phyloP scores from a whole-genome alignment of 2,888 invertebrate genomes.

The Papilio elwesi region DNA sequence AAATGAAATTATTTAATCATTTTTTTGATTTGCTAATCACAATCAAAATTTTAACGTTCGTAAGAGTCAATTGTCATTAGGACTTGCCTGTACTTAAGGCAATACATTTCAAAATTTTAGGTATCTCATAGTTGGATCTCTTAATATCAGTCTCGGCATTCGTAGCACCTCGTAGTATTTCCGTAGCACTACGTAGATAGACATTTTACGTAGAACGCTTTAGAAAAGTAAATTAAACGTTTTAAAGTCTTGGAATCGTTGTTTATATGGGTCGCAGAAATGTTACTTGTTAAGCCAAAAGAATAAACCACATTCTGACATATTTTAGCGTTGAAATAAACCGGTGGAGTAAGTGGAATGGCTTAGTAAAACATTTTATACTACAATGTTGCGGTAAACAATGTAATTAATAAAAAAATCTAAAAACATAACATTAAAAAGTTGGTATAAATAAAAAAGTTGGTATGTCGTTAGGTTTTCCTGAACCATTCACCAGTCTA shows the following conservation, averaged over 20 bases:
- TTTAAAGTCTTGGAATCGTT: neutral
- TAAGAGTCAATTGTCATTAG: neutral
- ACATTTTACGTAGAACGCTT: neutral
- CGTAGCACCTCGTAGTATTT: constrained; percentile 4
- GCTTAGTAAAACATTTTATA: too few species aligned
- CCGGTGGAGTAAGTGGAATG: too few species aligned
- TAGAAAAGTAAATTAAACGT: neutral
- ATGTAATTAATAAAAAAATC: too few species aligned
- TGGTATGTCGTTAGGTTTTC: too few species aligned
- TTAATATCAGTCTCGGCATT: neutral
- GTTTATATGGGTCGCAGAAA: neutral
- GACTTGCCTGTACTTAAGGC: neutral
- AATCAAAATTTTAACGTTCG: too few species aligned
- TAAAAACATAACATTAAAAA: too few species aligned
- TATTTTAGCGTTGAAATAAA: neutral
- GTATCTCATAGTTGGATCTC: neutral
- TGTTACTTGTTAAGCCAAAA: neutral
- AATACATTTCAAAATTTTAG: neutral
- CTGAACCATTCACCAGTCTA: too few species aligned
- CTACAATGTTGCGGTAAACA: too few species aligned
- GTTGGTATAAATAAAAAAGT: too few species aligned
- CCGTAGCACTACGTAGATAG: constrained; percentile 1
- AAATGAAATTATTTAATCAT: too few species aligned
- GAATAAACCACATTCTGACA: neutral
- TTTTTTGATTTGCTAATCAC: too few species aligned